These are phyloP conservation scores for Neoaliturus tenellus DNA, from an alignment of 2,888 invertebrate genomes.

Conservation along the genomic window DNA sequence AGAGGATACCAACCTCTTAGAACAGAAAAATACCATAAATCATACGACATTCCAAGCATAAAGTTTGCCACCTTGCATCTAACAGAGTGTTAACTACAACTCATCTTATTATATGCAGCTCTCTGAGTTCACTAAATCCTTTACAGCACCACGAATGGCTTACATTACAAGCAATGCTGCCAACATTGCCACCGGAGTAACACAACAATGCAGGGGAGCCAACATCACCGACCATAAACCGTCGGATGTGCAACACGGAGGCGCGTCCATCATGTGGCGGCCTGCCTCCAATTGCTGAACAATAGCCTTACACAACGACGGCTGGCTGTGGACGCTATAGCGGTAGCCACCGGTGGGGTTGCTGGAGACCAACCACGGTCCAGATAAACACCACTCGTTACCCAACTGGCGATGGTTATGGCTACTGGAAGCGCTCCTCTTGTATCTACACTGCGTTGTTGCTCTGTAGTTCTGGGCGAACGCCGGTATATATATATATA, in stretches of 20 bases:
- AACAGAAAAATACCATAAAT: no score
- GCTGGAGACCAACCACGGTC: neutral
- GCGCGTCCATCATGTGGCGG: neutral
- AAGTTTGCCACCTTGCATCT: no score
- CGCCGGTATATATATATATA: no score
- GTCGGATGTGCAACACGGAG: slow-evolving; percentile 2
- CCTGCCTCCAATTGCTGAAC: slow-evolving; percentile 25
- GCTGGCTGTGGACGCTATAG: neutral
- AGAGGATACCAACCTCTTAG: no score
- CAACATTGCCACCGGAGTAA: neutral
- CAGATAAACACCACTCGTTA: neutral
- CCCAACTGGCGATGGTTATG: neutral
- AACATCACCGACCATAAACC: neutral
- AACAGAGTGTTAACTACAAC: no score
- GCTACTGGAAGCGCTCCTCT: neutral
- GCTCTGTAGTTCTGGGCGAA: no score
- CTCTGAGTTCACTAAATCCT: no score
- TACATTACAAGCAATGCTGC: no score
- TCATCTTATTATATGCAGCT: no score
- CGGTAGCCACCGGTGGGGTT: neutral
- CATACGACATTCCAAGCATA: no score
- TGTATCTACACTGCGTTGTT: neutral
- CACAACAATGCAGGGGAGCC: slow-evolving; percentile 8
- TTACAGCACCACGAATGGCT: no score
- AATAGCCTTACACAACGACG: slow-evolving; percentile 1